phyloP scores from a whole-genome alignment of 1,140 invertebrate species.

The Probaryconus sp. region DNA sequence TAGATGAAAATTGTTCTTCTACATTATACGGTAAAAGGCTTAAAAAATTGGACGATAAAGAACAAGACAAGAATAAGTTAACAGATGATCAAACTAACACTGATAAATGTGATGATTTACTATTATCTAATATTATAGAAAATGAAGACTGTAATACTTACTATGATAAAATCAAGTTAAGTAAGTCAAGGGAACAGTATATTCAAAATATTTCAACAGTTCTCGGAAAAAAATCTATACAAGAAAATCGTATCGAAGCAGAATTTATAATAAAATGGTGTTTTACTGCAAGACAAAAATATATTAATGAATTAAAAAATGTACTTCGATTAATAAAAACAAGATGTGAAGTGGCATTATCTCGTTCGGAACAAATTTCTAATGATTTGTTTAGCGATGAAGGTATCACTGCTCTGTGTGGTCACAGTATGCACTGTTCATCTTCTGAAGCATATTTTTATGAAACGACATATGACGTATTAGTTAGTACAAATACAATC shows the following conservation, averaged over 20 bases:
- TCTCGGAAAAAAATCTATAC: conserved; percentile 14
- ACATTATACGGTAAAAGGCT: too few species aligned
- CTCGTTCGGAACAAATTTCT: conserved; percentile 10
- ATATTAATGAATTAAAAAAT: neutral
- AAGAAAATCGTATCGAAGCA: conserved; percentile 36
- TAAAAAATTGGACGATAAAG: too few species aligned
- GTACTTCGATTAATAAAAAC: neutral
- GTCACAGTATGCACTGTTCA: conserved; percentile 10
- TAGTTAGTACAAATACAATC: neutral
- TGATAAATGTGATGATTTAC: too few species aligned
- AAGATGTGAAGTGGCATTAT: conserved; percentile 21
- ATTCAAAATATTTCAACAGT: conserved; percentile 15
- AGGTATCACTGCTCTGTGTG: conserved; percentile 28
- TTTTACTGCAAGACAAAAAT: neutral
- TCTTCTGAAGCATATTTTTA: conserved; percentile 33
- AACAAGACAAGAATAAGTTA: too few species aligned
- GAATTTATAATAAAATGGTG: conserved; percentile 36
- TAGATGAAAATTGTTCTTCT: too few species aligned
- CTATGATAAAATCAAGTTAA: conserved; percentile 37
- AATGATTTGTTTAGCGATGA: conserved; percentile 19
- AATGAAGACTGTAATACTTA: too few species aligned
- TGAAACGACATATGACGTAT: conserved; percentile 30
- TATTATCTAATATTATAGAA: too few species aligned
- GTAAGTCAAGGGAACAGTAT: conserved; percentile 29
- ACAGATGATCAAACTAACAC: too few species aligned